Percentiles rank a stretch among this genome's conserved stretches.
phyloP scores from a whole-genome alignment of 2,113 vertebrate genomes.

The Mugil cephalus region DNA sequence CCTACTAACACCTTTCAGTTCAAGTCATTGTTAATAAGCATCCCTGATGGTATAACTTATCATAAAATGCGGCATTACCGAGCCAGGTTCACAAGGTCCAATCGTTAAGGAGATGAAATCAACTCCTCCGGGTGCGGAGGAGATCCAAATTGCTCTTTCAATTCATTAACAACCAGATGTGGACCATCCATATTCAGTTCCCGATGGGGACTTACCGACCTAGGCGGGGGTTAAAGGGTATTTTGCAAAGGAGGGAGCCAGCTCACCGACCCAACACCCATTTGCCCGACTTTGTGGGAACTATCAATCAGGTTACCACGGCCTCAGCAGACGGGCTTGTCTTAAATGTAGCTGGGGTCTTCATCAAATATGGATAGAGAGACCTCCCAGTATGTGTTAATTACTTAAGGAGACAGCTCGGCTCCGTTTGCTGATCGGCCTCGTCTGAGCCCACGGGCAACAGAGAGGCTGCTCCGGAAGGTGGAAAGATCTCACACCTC shows the following conservation, averaged over 20 bases:
- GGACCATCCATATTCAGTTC: slow-evolving; percentile 67
- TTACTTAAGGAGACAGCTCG: slow-evolving; percentile 72
- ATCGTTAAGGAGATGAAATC: slow-evolving; percentile 78
- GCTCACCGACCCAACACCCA: slow-evolving; percentile 59
- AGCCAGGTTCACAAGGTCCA: slow-evolving; percentile 62
- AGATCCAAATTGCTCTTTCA: slow-evolving; percentile 78
- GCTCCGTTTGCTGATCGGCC: slow-evolving; percentile 44
- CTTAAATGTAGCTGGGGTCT: slow-evolving; percentile 75
- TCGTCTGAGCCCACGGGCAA: slow-evolving; percentile 49
- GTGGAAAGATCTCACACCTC: slow-evolving; percentile 55
- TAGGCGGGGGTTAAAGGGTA: slow-evolving; percentile 71
- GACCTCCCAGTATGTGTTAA: slow-evolving; percentile 77
- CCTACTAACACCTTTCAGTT: slow-evolving; percentile 55
- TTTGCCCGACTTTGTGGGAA: slow-evolving; percentile 55
- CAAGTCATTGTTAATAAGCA: slow-evolving; percentile 73
- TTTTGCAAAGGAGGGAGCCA: slow-evolving; percentile 52
- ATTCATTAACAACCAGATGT: slow-evolving; percentile 82
- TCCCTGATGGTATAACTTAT: slow-evolving; percentile 69
- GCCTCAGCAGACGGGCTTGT: slow-evolving; percentile 33
- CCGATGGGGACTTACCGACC: slow-evolving; percentile 52
- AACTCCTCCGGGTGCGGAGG: slow-evolving; percentile 62
- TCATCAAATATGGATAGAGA: slow-evolving; percentile 83
- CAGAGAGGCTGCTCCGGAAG: slow-evolving; percentile 44
- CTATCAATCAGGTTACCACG: slow-evolving; percentile 67
- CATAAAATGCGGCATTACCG: slow-evolving; percentile 69